Conservation (phyloP, 2,113 vertebrate genomes). For the Vulpes vulpes region DNA sequence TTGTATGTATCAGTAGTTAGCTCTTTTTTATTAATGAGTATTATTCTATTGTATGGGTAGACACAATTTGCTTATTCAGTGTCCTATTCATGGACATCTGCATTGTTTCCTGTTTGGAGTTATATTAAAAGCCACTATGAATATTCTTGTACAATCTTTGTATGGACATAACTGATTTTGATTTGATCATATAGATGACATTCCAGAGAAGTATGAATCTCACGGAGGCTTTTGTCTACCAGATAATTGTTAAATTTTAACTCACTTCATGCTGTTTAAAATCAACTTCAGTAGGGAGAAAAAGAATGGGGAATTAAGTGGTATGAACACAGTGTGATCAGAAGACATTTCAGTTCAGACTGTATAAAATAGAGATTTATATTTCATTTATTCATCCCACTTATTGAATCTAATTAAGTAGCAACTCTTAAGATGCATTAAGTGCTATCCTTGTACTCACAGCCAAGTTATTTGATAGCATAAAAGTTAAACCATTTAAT, state of each 20-base stretch:
- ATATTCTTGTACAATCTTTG: background rate
- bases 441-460: background rate
- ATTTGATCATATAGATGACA: background rate
- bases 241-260: conserved; percentile 37
- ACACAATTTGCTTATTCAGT: background rate
- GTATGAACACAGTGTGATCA: background rate
- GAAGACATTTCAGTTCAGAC: conserved; percentile 33
- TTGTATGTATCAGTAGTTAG: background rate
- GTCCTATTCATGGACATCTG: background rate
- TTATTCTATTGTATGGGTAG: background rate
- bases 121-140: background rate
- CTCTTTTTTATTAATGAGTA: background rate
- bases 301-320: background rate
- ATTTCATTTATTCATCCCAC: background rate
- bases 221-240: background rate
- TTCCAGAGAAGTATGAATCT: background rate
- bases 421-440: background rate
- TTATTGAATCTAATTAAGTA: conserved; percentile 16
- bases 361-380: background rate
- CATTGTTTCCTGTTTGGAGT: background rate
- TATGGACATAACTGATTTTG: background rate
- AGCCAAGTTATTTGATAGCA: background rate
- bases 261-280: background rate
- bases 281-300: background rate
- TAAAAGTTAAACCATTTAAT: conserved; percentile 23